phyloP scores from a whole-genome alignment of 2,888 invertebrate species.

The Orchestes rusci region DNA sequence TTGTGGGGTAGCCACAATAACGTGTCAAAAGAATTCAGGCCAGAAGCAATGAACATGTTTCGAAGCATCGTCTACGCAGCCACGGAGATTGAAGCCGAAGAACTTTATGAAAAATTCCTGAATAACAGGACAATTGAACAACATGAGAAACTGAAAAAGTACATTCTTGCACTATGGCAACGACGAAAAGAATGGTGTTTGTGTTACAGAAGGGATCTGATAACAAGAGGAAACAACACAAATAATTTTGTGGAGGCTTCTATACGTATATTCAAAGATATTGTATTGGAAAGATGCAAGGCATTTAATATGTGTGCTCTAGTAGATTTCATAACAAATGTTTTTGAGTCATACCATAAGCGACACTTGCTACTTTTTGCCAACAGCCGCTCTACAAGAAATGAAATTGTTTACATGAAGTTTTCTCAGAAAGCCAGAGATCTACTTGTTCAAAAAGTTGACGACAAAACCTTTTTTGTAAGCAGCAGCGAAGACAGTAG shows the following conservation, averaged over 20 bases:
- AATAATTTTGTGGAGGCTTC: conserved; percentile 2
- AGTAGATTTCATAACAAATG: not conserved
- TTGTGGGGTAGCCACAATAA: conserved; percentile 2
- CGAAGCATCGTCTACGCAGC: not conserved
- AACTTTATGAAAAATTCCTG: not conserved
- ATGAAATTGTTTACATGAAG: not conserved
- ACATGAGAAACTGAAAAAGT: not conserved
- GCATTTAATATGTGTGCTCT: not conserved
- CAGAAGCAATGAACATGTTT: not conserved
- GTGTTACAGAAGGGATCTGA: not conserved
- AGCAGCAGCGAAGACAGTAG: not conserved
- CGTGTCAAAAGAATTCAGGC: conserved; percentile 2
- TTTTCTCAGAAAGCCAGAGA: not conserved
- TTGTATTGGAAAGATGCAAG: not conserved
- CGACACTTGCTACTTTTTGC: not conserved
- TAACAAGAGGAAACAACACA: conserved; percentile 3
- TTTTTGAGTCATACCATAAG: not conserved
- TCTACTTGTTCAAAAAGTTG: not conserved
- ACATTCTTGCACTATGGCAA: not conserved
- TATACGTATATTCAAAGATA: not conserved
- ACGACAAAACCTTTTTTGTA: not conserved
- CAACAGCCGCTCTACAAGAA: not conserved
- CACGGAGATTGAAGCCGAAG: not conserved
- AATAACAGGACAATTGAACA: not conserved
- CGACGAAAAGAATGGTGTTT: not conserved